Conservation (phyloP, 2,888 invertebrate species). For the Sialis fuliginosa region DNA sequence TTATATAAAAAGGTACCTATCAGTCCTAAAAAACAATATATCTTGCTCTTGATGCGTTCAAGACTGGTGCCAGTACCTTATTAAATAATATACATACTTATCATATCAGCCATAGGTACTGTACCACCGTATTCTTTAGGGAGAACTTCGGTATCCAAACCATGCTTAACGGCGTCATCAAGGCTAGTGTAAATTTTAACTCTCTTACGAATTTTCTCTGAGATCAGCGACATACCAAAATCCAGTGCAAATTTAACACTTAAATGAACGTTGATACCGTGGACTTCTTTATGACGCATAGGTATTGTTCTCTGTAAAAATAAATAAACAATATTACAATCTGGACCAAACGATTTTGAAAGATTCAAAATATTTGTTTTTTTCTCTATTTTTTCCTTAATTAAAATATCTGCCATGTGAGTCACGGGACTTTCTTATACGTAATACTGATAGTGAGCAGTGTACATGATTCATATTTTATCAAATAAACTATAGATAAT, state of each 20-base stretch:
- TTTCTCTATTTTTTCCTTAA: neutral
- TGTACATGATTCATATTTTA: no score
- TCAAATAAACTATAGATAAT: no score
- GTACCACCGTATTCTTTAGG: constrained; percentile 70
- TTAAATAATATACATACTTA: constrained; percentile 33
- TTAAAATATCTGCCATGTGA: no score
- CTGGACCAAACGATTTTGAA: neutral
- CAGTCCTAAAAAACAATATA: no score
- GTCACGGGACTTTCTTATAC: no score
- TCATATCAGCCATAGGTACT: constrained; percentile 72
- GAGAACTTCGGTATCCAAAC: constrained; percentile 29
- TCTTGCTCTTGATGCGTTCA: no score
- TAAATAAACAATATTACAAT: neutral
- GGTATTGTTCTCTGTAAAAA: constrained; percentile 50
- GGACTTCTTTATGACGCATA: constrained; percentile 62
- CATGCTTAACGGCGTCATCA: constrained; percentile 31
- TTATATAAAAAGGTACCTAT: no score
- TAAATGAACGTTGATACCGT: constrained; percentile 55
- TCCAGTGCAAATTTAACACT: constrained; percentile 59
- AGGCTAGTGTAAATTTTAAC: constrained; percentile 44
- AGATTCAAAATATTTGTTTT: neutral
- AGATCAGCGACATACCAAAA: constrained; percentile 58
- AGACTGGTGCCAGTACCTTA: no score
- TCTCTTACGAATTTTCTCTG: constrained; percentile 57
- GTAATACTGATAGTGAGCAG: no score